phyloP scores from a whole-genome alignment of 2,888 invertebrate genomes.

The Drosophila buzzatii region DNA sequence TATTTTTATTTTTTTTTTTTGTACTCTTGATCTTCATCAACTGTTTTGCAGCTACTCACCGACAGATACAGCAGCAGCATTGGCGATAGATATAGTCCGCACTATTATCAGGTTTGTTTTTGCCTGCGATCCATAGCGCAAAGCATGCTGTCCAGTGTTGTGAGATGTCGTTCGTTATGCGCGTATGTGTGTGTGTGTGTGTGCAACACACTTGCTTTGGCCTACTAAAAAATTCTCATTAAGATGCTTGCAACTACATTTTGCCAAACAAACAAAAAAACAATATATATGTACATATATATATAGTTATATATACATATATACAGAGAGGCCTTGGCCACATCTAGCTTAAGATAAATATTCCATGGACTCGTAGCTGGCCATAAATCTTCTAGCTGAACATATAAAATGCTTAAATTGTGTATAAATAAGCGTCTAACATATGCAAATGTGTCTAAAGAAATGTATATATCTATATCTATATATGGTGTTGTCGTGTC shows the following conservation, averaged over 20 bases:
- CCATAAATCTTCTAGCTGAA: constrained; percentile 38
- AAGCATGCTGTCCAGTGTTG: constrained; percentile 34
- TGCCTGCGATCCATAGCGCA: constrained; percentile 22
- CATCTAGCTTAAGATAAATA: constrained; percentile 19
- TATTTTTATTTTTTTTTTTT: not conserved
- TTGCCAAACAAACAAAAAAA: constrained; percentile 8
- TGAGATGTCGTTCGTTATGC: constrained; percentile 20
- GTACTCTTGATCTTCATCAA: constrained; percentile 15
- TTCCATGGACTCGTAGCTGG: constrained; percentile 15
- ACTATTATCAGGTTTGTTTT: constrained; percentile 81
- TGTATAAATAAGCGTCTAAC: constrained; percentile 18
- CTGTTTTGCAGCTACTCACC: constrained; percentile 64
- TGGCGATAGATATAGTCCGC: constrained; percentile 81
- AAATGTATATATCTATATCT: constrained; percentile 9
- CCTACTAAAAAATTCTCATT: constrained; percentile 10
- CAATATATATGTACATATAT: not conserved
- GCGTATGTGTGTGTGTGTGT: constrained; percentile 1
- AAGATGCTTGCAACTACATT: constrained; percentile 21
- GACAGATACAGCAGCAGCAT: constrained; percentile 81
- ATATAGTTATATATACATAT: not conserved
- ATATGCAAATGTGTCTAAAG: constrained; percentile 32
- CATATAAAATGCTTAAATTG: constrained; percentile 18
- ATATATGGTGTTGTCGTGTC: constrained; percentile 25
- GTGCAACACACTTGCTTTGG: constrained; percentile 8
- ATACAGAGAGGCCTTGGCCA: constrained; percentile 18